phyloP scores from a whole-genome alignment of 2,888 invertebrate genomes.

The Anticlea derivata region DNA sequence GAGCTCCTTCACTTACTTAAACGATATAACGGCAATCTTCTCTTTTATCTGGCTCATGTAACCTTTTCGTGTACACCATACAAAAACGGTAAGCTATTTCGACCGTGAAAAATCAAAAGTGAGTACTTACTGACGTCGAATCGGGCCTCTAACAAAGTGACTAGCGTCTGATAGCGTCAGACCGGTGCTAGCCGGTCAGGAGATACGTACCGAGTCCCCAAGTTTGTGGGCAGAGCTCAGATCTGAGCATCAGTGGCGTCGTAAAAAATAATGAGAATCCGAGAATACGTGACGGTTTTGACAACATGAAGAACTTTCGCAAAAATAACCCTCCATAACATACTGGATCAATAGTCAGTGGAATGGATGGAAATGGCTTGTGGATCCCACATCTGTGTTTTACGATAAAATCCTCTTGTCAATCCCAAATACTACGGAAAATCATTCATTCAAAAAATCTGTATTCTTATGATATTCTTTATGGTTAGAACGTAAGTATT shows the following conservation, averaged over 20 bases:
- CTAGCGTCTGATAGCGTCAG: too few relatives aligned
- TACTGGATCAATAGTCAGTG: conserved; percentile 10
- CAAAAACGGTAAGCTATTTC: too few relatives aligned
- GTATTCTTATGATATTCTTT: too few relatives aligned
- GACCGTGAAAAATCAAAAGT: too few relatives aligned
- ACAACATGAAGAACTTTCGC: conserved; percentile 29
- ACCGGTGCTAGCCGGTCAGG: too few relatives aligned
- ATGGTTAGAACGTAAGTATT: too few relatives aligned
- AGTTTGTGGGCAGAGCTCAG: conserved; percentile 26
- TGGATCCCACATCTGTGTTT: conserved; percentile 10
- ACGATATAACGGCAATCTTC: too few relatives aligned
- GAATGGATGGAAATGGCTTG: not conserved
- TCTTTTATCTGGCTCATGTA: too few relatives aligned
- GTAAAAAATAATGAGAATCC: conserved; percentile 40
- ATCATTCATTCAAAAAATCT: not conserved
- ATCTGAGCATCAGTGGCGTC: conserved; percentile 31
- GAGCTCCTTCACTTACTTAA: too few relatives aligned
- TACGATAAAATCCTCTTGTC: conserved; percentile 1
- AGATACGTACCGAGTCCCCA: not conserved
- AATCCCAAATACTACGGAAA: not conserved
- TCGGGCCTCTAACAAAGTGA: too few relatives aligned
- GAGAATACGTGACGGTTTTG: conserved; percentile 37
- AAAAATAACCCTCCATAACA: conserved; percentile 10
- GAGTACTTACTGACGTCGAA: too few relatives aligned
- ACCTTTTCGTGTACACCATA: too few relatives aligned